phyloP scores from a whole-genome alignment of 2,888 invertebrate species.

The Platycheirus albimanus region DNA sequence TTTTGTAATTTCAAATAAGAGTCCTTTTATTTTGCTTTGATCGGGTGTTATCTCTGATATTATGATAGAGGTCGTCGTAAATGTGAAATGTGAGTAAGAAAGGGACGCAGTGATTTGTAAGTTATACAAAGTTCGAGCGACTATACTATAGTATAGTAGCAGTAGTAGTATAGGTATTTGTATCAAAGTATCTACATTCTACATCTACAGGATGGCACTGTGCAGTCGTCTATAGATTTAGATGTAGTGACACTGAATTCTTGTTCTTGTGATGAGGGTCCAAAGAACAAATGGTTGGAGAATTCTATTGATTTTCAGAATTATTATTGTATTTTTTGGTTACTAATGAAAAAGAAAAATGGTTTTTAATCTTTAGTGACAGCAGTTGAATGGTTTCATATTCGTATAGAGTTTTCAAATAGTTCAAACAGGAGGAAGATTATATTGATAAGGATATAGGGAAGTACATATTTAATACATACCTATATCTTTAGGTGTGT shows the following conservation, averaged over 20 bases:
- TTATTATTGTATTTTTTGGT: conserved; percentile 13
- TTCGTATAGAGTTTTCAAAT: too few relatives aligned
- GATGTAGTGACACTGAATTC: conserved; percentile 36
- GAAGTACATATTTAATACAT: too few relatives aligned
- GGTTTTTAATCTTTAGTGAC: background rate
- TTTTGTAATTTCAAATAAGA: conserved; percentile 67
- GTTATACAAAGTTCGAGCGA: conserved; percentile 44
- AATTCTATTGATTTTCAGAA: conserved; percentile 61
- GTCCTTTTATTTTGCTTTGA: conserved; percentile 67
- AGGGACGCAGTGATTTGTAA: conserved; percentile 60
- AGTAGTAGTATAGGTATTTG: background rate
- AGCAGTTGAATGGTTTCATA: conserved; percentile 33
- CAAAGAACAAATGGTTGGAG: conserved; percentile 12
- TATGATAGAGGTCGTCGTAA: conserved; percentile 27
- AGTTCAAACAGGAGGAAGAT: too few relatives aligned
- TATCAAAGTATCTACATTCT: background rate
- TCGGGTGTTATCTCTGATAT: conserved; percentile 64
- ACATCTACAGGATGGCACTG: conserved; percentile 1
- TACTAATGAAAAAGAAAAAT: background rate
- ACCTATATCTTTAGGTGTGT: too few relatives aligned
- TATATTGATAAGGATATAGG: too few relatives aligned
- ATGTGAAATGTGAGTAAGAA: conserved; percentile 35
- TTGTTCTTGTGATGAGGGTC: conserved; percentile 36
- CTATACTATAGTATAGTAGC: conserved; percentile 20
- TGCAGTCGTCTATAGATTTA: conserved; percentile 14